Base-by-base conservation (phyloP, 2,113 vertebrate genomes). In the Leucoraja erinaceus region DNA sequence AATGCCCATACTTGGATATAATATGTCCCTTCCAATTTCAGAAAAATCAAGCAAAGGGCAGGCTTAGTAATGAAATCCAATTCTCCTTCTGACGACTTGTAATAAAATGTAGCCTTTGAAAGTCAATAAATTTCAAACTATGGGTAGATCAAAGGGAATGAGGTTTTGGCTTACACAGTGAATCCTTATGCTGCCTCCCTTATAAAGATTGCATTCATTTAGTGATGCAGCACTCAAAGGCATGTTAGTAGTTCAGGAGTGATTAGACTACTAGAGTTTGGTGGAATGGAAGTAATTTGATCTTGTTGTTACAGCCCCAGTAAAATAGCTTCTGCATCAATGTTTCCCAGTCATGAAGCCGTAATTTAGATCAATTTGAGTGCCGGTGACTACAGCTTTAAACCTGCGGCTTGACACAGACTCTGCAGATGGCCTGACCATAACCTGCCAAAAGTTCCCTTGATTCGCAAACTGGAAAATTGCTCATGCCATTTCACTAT, bases 91-190 rank as follows among this genome's bases (percentile, higher is more conserved):
- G 18, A 25, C 33, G 47, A 54, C 33, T 33, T 54, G n/a, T 54
- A 91, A 74, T 91, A 54, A 91, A 72, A 72, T 72, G 31, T 70
- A 72, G 22, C 11, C 68, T 72, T 72, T 70, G 33, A 72, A 91
- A 91, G 33, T 91, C 68, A 91, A 72, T 91, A 91, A 25, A 91
- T 91, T 91, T 72, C 66, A 74, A 72, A 16, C 68, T 72, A 54
- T 20, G 70, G 22, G 33, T 72, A 47, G 33, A 91, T 91, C 90
- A 91, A 91, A 74, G 90, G 31, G 22, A 28, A 54, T 3, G 31
- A 54, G 68, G 31, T n/a, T 28, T 91, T 47, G 38, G 68, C 20
- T 18, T 38, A 20, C 22, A 72, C 31, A 91, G 90, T 72, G 33
- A 91, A 72, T 33, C 33, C 66, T 28, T 91, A 22, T 91, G 38